Base-by-base conservation (phyloP, 2,113 vertebrate genomes). In the Menura novaehollandiae region DNA sequence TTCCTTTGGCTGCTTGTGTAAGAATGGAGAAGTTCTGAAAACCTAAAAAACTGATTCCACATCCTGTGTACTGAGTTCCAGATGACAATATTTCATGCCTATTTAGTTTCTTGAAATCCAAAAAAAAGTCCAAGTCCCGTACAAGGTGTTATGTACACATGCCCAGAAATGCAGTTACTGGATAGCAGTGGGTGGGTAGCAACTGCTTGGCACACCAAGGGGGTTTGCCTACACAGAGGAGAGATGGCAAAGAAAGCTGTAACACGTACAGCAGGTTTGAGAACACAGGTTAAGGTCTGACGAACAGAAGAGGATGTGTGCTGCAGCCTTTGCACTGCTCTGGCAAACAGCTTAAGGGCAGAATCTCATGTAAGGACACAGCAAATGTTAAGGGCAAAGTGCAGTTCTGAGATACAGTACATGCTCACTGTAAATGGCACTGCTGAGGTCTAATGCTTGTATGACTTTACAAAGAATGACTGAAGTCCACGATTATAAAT, bases 351-450 rank as follows among this genome's bases (percentile, higher is more conserved):
- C 77, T 32, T 58, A 39, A 84, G 49, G 81, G 69, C n/a, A 78
- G 51, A 74, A 46, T 52, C 28, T 49, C 30, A 22, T 17, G 58
- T n/a, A 74, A 81, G 62, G 75, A 69, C 79, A 76, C 85, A 79
- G 53, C 44, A 88, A 78, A 91, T 32, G 72, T 86, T 79, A 89
- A 90, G 72, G 83, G 73, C 77, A 91, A 91, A 94, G 86, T 23
- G 63, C 63, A 67, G 72, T 53, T 79, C 51, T 79, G 43, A 91
- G 66, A 28, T 35, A 47, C 39, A 27, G n/a, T 26, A 43, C n/a
- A 35, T 28, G 51, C 46, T 91, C n/a, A 73, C 59, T 24, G 30
- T 30, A 67, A 73, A 68, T 27, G 74, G 82, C 69, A 85, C 35
- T 56, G 37, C 35, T 43, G 80, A 90, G 67, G 12, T 76, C 49